Evolutionary conservation across 2,888 invertebrate genomes (phyloP), one percentile per base, ranked within the genome.

Genomic region (Polyploca ridens): DNA sequence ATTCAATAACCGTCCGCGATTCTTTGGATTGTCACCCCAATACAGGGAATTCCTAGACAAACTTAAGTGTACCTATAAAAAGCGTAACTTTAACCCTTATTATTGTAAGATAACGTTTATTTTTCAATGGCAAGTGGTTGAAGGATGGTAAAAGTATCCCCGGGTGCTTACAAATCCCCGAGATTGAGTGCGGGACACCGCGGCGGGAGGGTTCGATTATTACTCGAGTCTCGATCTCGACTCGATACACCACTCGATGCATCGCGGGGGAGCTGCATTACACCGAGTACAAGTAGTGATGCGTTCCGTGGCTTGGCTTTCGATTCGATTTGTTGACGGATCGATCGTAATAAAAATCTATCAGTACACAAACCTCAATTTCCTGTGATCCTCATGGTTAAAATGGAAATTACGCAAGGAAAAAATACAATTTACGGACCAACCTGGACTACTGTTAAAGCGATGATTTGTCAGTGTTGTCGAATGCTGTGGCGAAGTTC

Each of bases 21-120:
- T 91, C 88, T 90, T 88, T 87, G 84, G 84, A 87, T 90, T 91
- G 90, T 91, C 90, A 89, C 91, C 90, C 90, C 85, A 86, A 85
- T 84, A 84, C 78, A 82, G 81, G 79, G 82, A 83, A 78, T 82
- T 78, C 76, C 74, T 75, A 62, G 65, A 77, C 79, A 74, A 79
- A 70, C 65, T 64, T 69, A 71, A 54, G 49, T 64, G 69, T 66
- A 64, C 62, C 64, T 27, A n/a, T 7, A 5, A 6, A 14, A 66
- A 70, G 60, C n/a, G 66, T 6, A 33, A 8, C n/a, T 16, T 41
- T 41, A n/a, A n/a, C 33, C 66, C 66, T 79, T 82, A 79, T 74
- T 61, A 33, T 62, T 19, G 10, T 1, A 27, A 0, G 0, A 62
- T 75, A 90, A 75, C 74, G 85, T 74, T 67, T 66, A 81, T 64